Base-by-base conservation (phyloP, 2,113 vertebrate genomes). In the Eublepharis macularius region DNA sequence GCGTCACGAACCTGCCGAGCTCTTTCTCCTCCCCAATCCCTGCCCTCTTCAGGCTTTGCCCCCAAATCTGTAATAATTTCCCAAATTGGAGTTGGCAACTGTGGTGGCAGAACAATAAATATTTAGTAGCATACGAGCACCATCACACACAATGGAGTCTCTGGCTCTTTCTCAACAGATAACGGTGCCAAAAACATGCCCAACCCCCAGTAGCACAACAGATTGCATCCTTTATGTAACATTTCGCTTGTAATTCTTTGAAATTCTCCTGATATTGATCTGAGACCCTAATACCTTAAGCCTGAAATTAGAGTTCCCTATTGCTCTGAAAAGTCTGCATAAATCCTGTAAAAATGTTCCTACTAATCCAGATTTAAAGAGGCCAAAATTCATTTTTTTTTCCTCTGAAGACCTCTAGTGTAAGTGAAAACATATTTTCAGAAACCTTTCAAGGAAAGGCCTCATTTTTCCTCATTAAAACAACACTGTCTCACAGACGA, bases 101-200 rank as follows among this genome's bases (percentile, higher is more conserved):
- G 5, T 60, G 57, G 21, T 17, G 51, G 17, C 51, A 51, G 49
- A 51, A 75, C 19, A 47, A 32, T 47, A 1, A 3, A 54, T 76
- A 93, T 26, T 89, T 21, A 36, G 92, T 81, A 94, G 85, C 90
- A 72, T 77, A 41, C 73, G 41, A 79, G 19, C 68, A 70, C 65
- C 45, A 73, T 88, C 86, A 80, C 43, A 80, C 41, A 66, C n/a
- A 68, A 80, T 82, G 77, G 51, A 88, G 83, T 90, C 86, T 80
- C 78, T 24, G 11, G 1, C 1, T 41, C 90, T 93, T 87, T 92
- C 41, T 85, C 47, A 32, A 34, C 16, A 36, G 0, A 87, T 92
- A 19, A 93, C 89, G 81, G 90, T 90, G 90, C 73, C 86, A 75
- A 89, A 93, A 94, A 51, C 82, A 94, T 84, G 86, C 83, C 47